Base-by-base conservation (phyloP, 30 jellyfish, hydroid and myxozoan species). In the Pseudorhiza aurosa region DNA sequence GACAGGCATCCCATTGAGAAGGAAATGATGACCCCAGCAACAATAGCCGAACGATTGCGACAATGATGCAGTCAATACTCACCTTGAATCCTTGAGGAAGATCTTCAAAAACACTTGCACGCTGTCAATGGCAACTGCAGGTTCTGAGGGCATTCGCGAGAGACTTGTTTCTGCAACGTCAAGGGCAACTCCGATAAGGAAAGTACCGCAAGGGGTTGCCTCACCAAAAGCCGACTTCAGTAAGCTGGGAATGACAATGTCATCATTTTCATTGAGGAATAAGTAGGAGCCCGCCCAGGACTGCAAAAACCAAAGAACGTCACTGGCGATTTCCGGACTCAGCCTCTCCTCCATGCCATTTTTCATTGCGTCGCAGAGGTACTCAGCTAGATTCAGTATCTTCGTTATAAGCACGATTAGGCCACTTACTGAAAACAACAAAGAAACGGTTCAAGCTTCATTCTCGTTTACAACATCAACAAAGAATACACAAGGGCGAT, bases 281-380 rank as follows among this genome's bases (percentile, higher is more conserved):
- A 93, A 60, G 49, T 78, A 93, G 33, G 97, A 63, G 26, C 83
- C 29, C 11, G 89, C 30, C 87, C 83, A 79, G 21, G 93, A 63
- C 53, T 86, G 91, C 65, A 93, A 53, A 46, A 85, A 86, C 97
- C 96, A 85, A 30, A 93, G 91, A 8, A 77, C 37, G 21, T 90
- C 88, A 10, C 96, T 85, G 42, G 96, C 92, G 18, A 85, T 45
- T 74, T 93, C 98, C 8, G 98, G 98, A 70, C 98, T 93, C 45
- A 85, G 39, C 2, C 58, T 30, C n/a, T 37, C 39, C 17, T 72
- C 60, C 67, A 85, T 36, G 71, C 80, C 84, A 32, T 63, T 82
- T 24, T 56, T 73, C 51, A 85, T 46, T 0, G 88, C 94, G 10
- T 79, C 88, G 71, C 67, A 69, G 26, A 87, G 56, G 42, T 87